Percentiles rank a stretch among this genome's conserved stretches.
Conservation (phyloP, 92 coral and sea anemone genomes). For the Phenganax marumi region DNA sequence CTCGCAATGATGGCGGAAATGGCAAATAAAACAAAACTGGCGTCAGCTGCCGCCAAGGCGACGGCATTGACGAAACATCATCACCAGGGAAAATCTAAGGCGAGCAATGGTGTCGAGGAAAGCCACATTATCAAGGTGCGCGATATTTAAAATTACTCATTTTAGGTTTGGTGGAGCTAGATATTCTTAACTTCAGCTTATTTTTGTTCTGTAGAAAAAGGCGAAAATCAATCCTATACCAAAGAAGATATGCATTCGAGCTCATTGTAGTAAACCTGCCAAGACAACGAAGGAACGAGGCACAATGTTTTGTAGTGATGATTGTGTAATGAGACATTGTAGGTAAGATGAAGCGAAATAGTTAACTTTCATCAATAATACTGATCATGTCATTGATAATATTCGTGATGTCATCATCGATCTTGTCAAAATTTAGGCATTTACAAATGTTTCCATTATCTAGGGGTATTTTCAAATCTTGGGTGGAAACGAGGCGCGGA, state of each 20-base stretch:
- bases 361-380: neutral
- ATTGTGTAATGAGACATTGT: slow-evolving; percentile 87
- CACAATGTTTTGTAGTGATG: slow-evolving; percentile 93
- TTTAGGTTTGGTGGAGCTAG: neutral
- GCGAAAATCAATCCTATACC: slow-evolving; percentile 82
- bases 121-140: slow-evolving; percentile 20
- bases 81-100: neutral
- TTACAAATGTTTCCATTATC: neutral
- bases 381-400: too few species aligned
- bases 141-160: neutral
- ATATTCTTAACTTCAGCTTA: neutral
- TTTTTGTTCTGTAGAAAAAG: slow-evolving; percentile 65
- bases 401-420: neutral
- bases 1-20: slow-evolving; percentile 39
- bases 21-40: slow-evolving; percentile 44
- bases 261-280: slow-evolving; percentile 88
- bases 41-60: slow-evolving; percentile 28
- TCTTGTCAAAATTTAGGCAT: neutral
- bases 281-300: slow-evolving; percentile 97
- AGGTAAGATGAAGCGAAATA: slow-evolving; percentile 55
- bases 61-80: neutral
- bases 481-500: slow-evolving; percentile 34
- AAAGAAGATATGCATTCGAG: slow-evolving; percentile 79
- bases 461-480: slow-evolving; percentile 31
- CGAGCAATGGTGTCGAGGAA: slow-evolving; percentile 35